Evolutionary conservation across 2,888 invertebrate genomes (phyloP), one percentile per base, ranked within the genome.

Genomic region (Lampropteryx suffumata): DNA sequence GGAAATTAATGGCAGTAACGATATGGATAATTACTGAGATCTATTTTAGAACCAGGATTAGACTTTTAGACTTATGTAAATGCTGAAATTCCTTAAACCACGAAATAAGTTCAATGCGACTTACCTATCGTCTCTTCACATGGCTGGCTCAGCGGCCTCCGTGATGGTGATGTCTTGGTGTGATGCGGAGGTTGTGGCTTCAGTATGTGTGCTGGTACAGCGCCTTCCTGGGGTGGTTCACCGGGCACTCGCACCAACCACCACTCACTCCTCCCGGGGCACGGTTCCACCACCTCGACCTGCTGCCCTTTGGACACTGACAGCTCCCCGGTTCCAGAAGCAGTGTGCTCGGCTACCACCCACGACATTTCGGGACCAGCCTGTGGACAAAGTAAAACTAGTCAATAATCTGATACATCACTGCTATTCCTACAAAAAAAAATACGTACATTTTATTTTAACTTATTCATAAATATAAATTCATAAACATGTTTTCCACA

Each of bases 261-360:
- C 88, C 92, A 95, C 69, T 94, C 94, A 51, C 93, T 88, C 69
- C 94, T 87, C 65, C 92, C 88, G 53, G 92, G 87, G 71, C 94
- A 94, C 57, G 93, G 91, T 79, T 98, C 98, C 61, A 98, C 90
- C 59, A 98, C 94, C 79, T 98, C 98, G 57, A 98, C 98, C 85
- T 98, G 98, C 86, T 98, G 98, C 14, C 98, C 98, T 80, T 97
- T 97, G 58, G 92, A 92, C 34, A 98, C 97, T 44, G 94, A 94
- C 67, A 98, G 84, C 83, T 98, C 98, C 47, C 94, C 94, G 36
- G 94, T 91, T 61, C 94, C 94, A 8, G 94, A 91, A n/a, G 95
- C 94, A 17, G 91, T 90, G 81, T 95, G 96, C 79, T 98, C 98
- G 59, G 95, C 95, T 48, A 97, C 93, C 67, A 97, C 96, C 97